Evolutionary conservation across 2,113 vertebrate species (phyloP).

Genomic region (Patagioenas fasciata): DNA sequence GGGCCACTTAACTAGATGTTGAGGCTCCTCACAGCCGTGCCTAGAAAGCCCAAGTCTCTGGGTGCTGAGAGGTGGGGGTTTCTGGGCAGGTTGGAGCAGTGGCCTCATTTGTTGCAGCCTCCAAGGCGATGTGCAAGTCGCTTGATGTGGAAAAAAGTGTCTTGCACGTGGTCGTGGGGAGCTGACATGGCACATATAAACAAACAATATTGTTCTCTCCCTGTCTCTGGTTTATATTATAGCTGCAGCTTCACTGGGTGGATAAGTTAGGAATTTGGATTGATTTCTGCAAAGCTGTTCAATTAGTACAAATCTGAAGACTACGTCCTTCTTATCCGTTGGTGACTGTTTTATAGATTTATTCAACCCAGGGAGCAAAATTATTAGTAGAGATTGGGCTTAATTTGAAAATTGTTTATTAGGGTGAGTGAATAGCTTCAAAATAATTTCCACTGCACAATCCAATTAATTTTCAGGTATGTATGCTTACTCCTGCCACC

Average conservation of each 20-base stretch:
- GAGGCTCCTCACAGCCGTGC: background rate
- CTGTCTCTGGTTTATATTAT: background rate
- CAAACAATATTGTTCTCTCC: background rate
- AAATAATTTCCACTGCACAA: constrained; percentile 56
- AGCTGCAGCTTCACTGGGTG: background rate
- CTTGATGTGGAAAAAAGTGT: background rate
- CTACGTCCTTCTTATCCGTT: background rate
- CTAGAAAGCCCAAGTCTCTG: background rate
- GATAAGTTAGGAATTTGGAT: constrained; percentile 24
- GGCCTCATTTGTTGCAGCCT: background rate
- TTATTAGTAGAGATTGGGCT: constrained; percentile 48
- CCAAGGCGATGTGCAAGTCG: background rate
- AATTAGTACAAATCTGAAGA: constrained; percentile 31
- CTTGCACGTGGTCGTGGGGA: background rate
- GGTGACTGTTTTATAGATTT: constrained; percentile 57
- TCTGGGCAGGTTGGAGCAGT: background rate
- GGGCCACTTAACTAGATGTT: background rate
- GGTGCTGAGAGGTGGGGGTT: background rate
- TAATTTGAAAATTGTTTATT: constrained; percentile 66
- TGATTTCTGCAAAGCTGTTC: constrained; percentile 44
- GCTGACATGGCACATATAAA: background rate
- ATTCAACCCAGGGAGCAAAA: constrained; percentile 58
- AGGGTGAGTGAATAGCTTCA: constrained; percentile 64
- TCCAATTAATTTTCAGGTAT: constrained; percentile 67
- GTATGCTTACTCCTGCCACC: constrained; percentile 40